Evolutionary conservation across 2,113 vertebrate genomes (phyloP).

Genomic region (Chlorodrepanis virens): DNA sequence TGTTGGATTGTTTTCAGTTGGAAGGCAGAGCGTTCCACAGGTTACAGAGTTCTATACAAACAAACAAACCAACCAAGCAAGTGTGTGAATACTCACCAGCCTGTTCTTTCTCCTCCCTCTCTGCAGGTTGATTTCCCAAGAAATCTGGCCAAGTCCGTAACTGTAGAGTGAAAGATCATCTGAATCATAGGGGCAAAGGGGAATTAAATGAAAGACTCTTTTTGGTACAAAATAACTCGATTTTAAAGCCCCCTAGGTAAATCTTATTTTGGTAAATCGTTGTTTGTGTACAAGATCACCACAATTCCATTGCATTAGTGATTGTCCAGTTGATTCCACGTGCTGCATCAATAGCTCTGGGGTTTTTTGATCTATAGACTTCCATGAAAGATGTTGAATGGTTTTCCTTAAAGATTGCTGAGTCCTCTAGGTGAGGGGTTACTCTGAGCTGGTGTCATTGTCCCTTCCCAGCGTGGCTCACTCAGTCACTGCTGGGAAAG

Average conservation of each 20-base stretch:
- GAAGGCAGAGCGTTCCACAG: background rate
- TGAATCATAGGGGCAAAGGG: conserved; percentile 33
- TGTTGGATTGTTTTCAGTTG: background rate
- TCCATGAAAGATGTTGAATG: conserved; percentile 26
- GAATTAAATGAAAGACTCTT: conserved; percentile 64
- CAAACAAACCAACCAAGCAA: background rate
- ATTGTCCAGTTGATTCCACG: conserved; percentile 68
- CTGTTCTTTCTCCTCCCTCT: conserved; percentile 63
- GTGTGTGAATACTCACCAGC: conserved; percentile 47
- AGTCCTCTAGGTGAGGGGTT: conserved; percentile 9
- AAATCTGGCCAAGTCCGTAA: conserved; percentile 98
- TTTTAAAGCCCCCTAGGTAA: conserved; percentile 71
- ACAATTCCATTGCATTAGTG: conserved; percentile 69
- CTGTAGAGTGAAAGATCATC: conserved; percentile 85
- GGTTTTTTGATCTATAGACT: background rate
- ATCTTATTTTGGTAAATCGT: conserved; percentile 71
- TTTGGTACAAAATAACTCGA: conserved; percentile 74
- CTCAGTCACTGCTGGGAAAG: background rate
- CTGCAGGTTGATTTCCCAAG: conserved; percentile 95
- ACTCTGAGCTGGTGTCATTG: background rate
- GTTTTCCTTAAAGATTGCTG: conserved; percentile 45
- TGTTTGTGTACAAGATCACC: conserved; percentile 62
- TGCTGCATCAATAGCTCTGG: conserved; percentile 44
- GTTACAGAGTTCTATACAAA: background rate
- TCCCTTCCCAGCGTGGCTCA: conserved; percentile 27